Base-by-base conservation (phyloP, 1,140 invertebrate genomes). In the Caenorhabditis brenneri region DNA sequence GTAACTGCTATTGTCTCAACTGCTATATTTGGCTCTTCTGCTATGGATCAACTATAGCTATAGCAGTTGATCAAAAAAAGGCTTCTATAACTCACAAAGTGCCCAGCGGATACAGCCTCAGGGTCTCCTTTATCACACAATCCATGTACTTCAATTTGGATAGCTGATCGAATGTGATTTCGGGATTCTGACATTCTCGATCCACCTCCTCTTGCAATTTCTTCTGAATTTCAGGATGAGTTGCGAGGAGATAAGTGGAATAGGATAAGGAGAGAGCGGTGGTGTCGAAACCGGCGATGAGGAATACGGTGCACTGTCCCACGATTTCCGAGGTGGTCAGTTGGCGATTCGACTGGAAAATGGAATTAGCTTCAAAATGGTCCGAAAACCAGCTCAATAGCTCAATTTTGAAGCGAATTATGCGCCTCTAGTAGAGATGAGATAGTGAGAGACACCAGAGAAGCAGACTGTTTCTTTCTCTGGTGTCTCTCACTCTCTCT, bases 201-300 rank as follows among this genome's bases (percentile, higher is more conserved):
- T 91, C 90, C 58, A 95, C 93, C 91, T 95, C 94, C 7, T 91
- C 81, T 19, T 92, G 89, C 0, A 94, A 87, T 84, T 91, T 92
- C 29, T 93, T 91, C 90, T 95, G 95, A 79, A 93, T 91, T 4
- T 93, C 92, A 1, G 92, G 92, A 88, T 94, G 91, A 49, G 93
- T 91, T 0, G 94, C 93, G 60, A 96, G 88, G 87, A 94, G 93
- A 86, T 94, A 93, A 0, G 94, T 88, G 10, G 93, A 91, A 87
- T 94, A 94, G 0, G 93, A 91, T 80, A 95, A 92, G 0, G 93
- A 92, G 6, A 93, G 93, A 0, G 94, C 94, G 0, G 94, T 94
- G 0, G 95, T 95, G 22, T 95, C 95, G 80, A 94, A 94, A 7
- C 92, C 92, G 7, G 91, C 92, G 7, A 92, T 79, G 24, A 93